Conservation (phyloP, 2,113 vertebrate genomes). For the Carassius gibelio region DNA sequence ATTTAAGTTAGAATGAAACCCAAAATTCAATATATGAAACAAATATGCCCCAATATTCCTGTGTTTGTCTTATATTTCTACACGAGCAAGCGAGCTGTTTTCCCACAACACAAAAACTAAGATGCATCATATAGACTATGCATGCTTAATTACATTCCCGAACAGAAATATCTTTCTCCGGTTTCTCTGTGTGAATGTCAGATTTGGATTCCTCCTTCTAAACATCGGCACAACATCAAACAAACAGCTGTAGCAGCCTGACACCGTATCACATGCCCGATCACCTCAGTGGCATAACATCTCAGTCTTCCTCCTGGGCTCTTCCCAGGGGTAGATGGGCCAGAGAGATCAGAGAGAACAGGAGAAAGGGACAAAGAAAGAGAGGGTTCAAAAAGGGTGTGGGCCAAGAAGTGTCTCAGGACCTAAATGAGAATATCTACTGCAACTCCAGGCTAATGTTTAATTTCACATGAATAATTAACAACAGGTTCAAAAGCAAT, state of each 20-base stretch:
- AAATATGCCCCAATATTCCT: too few relatives aligned
- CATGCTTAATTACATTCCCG: neutral
- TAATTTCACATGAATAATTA: neutral
- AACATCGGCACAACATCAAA: constrained; percentile 41
- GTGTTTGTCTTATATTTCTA: neutral
- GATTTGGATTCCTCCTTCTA: constrained; percentile 37
- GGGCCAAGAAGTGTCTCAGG: neutral
- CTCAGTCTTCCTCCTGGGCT: constrained; percentile 15
- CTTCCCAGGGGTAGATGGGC: constrained; percentile 6
- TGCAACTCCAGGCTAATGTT: neutral
- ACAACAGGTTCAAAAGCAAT: neutral
- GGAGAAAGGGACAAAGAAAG: constrained; percentile 10
- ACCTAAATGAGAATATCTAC: neutral
- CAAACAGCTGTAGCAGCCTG: constrained; percentile 48
- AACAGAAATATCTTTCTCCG: neutral
- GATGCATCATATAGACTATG: neutral
- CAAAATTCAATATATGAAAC: neutral
- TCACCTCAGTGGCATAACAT: constrained; percentile 32
- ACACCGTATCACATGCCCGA: constrained; percentile 37
- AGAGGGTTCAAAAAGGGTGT: neutral
- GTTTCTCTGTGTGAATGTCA: constrained; percentile 12
- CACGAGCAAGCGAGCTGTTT: neutral
- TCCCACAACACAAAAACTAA: neutral
- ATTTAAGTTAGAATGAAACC: neutral
- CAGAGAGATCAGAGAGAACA: constrained; percentile 7